Evolutionary conservation across 2,888 invertebrate species (phyloP).

Genomic region (Pseudococcus jackbeardsleyi): DNA sequence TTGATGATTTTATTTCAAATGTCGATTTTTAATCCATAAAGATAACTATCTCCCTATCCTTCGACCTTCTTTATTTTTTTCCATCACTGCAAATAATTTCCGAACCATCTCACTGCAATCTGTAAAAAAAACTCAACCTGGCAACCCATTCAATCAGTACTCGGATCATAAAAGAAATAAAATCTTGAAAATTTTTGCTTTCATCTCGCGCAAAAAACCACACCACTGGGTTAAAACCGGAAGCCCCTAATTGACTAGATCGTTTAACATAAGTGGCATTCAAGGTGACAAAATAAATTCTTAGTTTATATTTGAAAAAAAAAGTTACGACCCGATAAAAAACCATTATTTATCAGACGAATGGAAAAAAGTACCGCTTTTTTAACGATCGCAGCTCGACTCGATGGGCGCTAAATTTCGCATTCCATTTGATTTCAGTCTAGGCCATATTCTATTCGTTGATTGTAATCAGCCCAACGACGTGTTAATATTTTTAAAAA

Average conservation of each 20-base stretch:
- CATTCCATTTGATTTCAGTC: slow-evolving; percentile 13
- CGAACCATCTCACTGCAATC: too few species aligned
- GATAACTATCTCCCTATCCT: too few species aligned
- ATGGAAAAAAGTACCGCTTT: slow-evolving; percentile 41
- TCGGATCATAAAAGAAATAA: not conserved
- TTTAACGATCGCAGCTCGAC: not conserved
- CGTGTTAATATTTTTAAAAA: slow-evolving; percentile 9
- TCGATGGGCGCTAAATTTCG: slow-evolving; percentile 36
- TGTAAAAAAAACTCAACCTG: too few species aligned
- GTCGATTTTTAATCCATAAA: too few species aligned
- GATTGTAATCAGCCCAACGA: slow-evolving; percentile 26
- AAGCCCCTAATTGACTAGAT: slow-evolving; percentile 16
- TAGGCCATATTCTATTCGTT: not conserved
- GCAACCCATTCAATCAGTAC: not conserved
- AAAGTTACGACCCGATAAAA: slow-evolving; percentile 36
- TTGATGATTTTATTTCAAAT: too few species aligned
- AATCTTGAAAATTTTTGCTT: not conserved
- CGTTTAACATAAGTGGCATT: slow-evolving; percentile 24
- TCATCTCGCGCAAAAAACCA: not conserved
- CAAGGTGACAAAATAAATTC: slow-evolving; percentile 41
- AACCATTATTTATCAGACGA: slow-evolving; percentile 2
- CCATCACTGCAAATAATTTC: too few species aligned
- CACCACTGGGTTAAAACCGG: not conserved
- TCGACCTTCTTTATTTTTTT: too few species aligned
- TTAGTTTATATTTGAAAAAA: slow-evolving; percentile 15